Conservation (phyloP, 1,140 invertebrate species). For the Pseudomyrmex gracilis region DNA sequence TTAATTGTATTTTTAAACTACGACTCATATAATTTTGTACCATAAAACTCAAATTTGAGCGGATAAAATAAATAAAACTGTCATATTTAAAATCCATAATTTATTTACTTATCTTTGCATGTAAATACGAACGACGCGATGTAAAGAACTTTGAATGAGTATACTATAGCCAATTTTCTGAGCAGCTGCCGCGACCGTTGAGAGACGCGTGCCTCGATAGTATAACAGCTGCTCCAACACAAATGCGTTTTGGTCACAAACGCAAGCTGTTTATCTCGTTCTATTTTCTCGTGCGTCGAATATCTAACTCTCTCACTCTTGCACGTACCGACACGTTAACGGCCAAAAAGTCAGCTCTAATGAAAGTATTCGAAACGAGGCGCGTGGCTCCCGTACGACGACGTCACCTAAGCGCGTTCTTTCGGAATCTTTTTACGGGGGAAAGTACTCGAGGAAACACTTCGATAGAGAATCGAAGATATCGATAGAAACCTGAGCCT, state of each 20-base stretch:
- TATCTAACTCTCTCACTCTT: conserved; percentile 45
- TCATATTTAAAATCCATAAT: too few species aligned
- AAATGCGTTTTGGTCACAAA: conserved; percentile 70
- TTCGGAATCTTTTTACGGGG: neutral
- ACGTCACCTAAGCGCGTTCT: neutral
- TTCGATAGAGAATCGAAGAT: conserved; percentile 22
- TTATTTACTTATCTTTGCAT: neutral
- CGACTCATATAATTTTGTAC: neutral
- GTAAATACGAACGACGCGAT: too few species aligned
- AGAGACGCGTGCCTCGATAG: conserved; percentile 81
- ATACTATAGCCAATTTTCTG: conserved; percentile 77
- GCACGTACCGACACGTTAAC: conserved; percentile 55
- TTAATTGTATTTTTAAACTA: neutral
- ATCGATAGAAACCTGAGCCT: conserved; percentile 16
- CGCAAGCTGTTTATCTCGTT: conserved; percentile 62
- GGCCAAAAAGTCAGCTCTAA: conserved; percentile 69
- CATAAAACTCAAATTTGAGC: neutral
- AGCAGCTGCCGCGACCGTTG: conserved; percentile 84
- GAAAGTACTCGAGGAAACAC: conserved; percentile 23
- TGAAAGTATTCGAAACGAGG: conserved; percentile 29
- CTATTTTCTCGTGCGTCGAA: conserved; percentile 29
- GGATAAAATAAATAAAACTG: neutral
- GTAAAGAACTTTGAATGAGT: conserved; percentile 72
- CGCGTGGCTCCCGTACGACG: conserved; percentile 15
- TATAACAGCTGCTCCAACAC: conserved; percentile 78